phyloP scores from a whole-genome alignment of 2,797 vertebrate species.

The Sebastes itinus region DNA sequence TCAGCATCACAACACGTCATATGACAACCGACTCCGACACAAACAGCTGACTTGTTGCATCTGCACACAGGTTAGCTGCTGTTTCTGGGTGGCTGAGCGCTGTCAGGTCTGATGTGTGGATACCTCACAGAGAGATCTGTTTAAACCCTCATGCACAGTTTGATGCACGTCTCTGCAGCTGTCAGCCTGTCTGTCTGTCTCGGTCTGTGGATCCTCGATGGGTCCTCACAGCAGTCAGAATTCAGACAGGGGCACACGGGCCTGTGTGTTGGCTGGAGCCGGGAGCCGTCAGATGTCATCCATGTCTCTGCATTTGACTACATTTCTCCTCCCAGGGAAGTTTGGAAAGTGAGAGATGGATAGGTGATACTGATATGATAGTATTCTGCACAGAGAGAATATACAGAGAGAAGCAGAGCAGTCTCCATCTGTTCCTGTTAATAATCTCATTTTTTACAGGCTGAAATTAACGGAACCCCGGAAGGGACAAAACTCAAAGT shows the following conservation, averaged over 20 bases:
- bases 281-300: slow-evolving; percentile 8
- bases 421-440: neutral
- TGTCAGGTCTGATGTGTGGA: slow-evolving; percentile 12
- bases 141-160: neutral
- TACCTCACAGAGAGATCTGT: neutral
- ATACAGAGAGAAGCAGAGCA: neutral
- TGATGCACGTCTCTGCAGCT: slow-evolving; percentile 8
- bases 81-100: slow-evolving; percentile 7
- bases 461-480: neutral
- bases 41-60: neutral
- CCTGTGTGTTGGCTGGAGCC: neutral
- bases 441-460: neutral
- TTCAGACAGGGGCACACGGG: neutral
- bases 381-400: neutral
- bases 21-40: neutral
- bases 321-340: neutral
- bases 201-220: slow-evolving; percentile 5
- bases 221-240: neutral
- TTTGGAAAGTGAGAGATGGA: slow-evolving; percentile 2
- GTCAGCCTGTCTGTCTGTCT: slow-evolving; percentile 31
- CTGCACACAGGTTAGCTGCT: neutral
- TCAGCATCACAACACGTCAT: neutral
- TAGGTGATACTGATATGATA: neutral
- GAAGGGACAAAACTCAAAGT: too few species aligned
- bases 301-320: neutral